Base-by-base conservation (phyloP, 2,888 invertebrate species). In the Camponotus fellah region DNA sequence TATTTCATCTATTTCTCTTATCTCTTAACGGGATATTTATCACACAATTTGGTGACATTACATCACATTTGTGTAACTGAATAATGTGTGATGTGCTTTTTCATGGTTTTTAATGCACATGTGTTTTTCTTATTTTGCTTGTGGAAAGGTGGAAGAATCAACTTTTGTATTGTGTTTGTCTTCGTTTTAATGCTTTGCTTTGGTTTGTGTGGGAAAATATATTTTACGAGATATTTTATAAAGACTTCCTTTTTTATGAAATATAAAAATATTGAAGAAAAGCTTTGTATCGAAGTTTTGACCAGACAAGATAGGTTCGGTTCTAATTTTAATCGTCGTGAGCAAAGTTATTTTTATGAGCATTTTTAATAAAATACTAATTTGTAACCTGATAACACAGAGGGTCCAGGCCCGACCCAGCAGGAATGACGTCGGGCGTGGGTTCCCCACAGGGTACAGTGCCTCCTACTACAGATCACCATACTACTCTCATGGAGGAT, bases 401-500 rank as follows among this genome's bases (percentile, higher is more conserved):
- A 97, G 98, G 97, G 93, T 97, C 97, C 92, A 97, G 97, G 93
- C 97, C 97, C 95, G 93, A 93, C 85, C 91, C 92, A 84, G 88
- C 92, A 88, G 98, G 97, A 92, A 97, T 97, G 96, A 97, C 97
- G 92, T 95, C 96, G 88, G 96, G 96, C 93, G 96, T 96, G 92
- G 92, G 94, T 90, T 95, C 96, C 93, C 96, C 96, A 91, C 96
- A 97, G 94, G 96, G 96, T 94, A 95, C 95, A 86, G 95, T 95
- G 80, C 96, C 96, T 83, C 95, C 96, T 92, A 95, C 95, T 92
- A 96, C 96, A 94, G 97, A 97, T 95, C 97, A 97, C 92, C 97
- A 96, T 95, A 97, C 97, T 94, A 98, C 98, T 87, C 96, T 98
- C 92, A 98, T 98, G 98, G 98, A 98, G 96, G 98, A 98, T 96